A percentile compares a stretch with the other conserved stretches of the same genome.
phyloP scores from a whole-genome alignment of 2,888 invertebrate species.

The Teleogryllus oceanicus region DNA sequence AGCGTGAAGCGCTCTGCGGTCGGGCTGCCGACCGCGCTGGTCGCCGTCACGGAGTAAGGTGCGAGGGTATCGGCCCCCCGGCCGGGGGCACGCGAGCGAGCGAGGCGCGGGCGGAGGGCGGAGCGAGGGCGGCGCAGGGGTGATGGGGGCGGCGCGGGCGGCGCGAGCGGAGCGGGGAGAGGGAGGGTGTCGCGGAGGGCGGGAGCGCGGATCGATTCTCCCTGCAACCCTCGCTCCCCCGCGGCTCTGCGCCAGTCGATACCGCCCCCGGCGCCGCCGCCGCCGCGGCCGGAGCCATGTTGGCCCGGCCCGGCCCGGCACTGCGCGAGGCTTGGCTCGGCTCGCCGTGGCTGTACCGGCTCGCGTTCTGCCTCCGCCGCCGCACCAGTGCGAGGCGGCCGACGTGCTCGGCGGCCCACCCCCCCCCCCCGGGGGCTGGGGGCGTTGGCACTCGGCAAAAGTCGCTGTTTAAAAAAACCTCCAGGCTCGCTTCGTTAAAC shows the following conservation, averaged over 20 bases:
- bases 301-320: neutral
- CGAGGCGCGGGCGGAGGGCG: neutral
- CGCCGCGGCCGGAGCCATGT: neutral
- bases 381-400: no score
- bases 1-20: no score
- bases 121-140: neutral
- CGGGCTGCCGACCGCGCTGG: no score
- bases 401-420: no score
- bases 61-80: neutral
- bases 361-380: no score
- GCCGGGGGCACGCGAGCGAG: neutral
- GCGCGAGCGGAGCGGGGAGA: neutral
- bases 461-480: no score
- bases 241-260: neutral
- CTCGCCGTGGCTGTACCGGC: no score
- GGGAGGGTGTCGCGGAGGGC: neutral
- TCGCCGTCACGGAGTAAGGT: no score
- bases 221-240: conserved; percentile 2
- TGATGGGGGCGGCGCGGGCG: neutral
- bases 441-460: no score
- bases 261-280: neutral
- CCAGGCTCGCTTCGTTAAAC: no score
- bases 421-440: no score
- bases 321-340: no score
- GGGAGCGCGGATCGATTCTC: neutral